These are phyloP conservation scores for Leucophenga maculata DNA, from an alignment of 2,888 invertebrate genomes.

Conservation along the genomic window DNA sequence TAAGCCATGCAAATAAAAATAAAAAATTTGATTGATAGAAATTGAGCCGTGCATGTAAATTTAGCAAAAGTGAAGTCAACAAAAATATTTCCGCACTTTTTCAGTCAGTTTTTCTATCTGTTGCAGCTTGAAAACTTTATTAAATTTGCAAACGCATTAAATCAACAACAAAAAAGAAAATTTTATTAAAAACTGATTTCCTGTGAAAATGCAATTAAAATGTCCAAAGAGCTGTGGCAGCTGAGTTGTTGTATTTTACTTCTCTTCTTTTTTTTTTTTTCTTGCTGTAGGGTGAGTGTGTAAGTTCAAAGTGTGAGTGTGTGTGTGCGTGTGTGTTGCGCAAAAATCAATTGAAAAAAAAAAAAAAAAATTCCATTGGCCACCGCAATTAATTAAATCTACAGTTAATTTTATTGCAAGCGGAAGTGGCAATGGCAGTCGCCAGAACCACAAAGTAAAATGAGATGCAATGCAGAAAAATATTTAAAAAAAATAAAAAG, in stretches of 20 bases:
- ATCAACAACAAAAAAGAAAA: constrained; percentile 33
- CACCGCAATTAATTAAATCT: constrained; percentile 26
- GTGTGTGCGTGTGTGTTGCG: no score
- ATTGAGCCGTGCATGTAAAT: background rate
- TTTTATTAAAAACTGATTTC: constrained; percentile 49
- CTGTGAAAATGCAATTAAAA: constrained; percentile 48
- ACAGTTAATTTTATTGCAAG: constrained; percentile 31
- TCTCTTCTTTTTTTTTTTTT: background rate
- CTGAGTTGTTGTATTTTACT: no score
- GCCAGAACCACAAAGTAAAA: background rate
- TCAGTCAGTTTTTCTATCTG: background rate
- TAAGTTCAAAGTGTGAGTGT: constrained; percentile 10
- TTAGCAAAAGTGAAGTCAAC: background rate
- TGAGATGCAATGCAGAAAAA: background rate
- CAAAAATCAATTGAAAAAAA: constrained; percentile 18
- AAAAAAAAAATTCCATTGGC: constrained; percentile 19
- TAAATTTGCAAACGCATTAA: constrained; percentile 30
- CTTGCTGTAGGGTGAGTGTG: background rate
- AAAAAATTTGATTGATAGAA: background rate
- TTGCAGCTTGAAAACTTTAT: constrained; percentile 30
- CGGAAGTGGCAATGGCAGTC: constrained; percentile 49
- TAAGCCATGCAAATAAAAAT: background rate
- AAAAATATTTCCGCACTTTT: constrained; percentile 32
- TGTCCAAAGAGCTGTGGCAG: constrained; percentile 7
- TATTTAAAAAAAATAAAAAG: background rate